Percentiles rank a stretch among this genome's conserved stretches.
Evolutionary conservation across 2,113 vertebrate species (phyloP).

Genomic region (Eupsittula cactorum): DNA sequence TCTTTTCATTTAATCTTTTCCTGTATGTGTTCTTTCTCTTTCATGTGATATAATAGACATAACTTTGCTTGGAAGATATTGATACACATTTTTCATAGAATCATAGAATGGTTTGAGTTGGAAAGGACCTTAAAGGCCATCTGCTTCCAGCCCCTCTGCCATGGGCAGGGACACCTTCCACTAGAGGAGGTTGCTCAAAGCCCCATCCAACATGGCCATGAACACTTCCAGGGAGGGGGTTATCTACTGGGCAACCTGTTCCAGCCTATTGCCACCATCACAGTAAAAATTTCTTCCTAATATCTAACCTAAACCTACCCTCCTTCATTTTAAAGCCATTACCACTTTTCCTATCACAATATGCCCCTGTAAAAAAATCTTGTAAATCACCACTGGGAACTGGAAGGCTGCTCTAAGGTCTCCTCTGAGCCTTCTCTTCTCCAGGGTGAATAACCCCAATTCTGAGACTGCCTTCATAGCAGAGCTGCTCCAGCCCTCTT

Average conservation of each 20-base stretch:
- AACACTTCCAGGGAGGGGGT: not conserved
- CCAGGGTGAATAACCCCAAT: not conserved
- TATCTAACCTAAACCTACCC: not conserved
- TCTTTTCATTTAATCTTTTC: not conserved
- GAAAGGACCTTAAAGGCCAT: not conserved
- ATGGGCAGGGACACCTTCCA: not conserved
- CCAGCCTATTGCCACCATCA: not conserved
- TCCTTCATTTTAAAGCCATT: not conserved
- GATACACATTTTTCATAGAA: not conserved
- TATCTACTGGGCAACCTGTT: not conserved
- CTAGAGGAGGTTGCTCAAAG: not conserved
- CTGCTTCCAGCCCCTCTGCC: not conserved
- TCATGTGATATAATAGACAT: not conserved
- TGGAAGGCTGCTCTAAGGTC: not conserved
- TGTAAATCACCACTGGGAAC: not conserved
- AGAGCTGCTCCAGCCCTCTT: not conserved
- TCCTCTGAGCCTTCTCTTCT: not conserved
- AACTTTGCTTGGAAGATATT: not conserved
- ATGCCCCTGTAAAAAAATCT: not conserved
- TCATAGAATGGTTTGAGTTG: not conserved
- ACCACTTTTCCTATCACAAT: not conserved
- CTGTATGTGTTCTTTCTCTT: not conserved
- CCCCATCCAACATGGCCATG: not conserved
- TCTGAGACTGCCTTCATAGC: not conserved
- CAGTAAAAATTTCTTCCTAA: not conserved